Conservation (phyloP, 2,797 vertebrate genomes). For the Lacerta viridis region DNA sequence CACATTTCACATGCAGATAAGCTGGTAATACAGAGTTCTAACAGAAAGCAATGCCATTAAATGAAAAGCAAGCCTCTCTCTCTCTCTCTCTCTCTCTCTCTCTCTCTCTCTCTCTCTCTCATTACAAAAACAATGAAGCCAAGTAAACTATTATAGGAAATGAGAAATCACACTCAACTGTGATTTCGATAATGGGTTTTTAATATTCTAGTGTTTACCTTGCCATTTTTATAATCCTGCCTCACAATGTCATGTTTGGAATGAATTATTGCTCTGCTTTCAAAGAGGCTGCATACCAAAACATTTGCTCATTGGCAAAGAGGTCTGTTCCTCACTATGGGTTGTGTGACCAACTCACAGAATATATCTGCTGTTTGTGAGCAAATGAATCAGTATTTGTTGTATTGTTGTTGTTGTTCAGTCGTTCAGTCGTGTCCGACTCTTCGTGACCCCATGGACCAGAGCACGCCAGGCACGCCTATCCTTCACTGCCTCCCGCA, state of each 20-base stretch:
- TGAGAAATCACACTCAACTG: slow-evolving; percentile 18
- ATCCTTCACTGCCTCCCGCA: too few species aligned
- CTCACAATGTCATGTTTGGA: slow-evolving; percentile 12
- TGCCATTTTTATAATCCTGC: slow-evolving; percentile 28
- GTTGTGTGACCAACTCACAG: too few species aligned
- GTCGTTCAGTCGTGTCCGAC: too few species aligned
- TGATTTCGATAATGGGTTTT: slow-evolving; percentile 31
- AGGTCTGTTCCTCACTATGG: neutral
- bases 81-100: neutral
- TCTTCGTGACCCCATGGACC: too few species aligned
- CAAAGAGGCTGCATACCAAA: neutral
- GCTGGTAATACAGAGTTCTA: slow-evolving; percentile 52
- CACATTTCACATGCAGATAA: slow-evolving; percentile 57
- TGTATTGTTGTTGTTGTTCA: too few species aligned
- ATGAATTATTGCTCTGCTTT: slow-evolving; percentile 14
- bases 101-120: neutral
- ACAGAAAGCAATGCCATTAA: slow-evolving; percentile 42
- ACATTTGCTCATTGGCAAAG: neutral
- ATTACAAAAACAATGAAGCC: neutral
- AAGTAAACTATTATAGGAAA: slow-evolving; percentile 35
- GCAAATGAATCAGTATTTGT: neutral
- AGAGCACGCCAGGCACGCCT: too few species aligned
- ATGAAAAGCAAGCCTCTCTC: slow-evolving; percentile 23
- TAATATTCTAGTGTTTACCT: slow-evolving; percentile 25
- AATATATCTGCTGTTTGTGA: neutral